These are phyloP conservation scores for Lasioglossum vierecki DNA, from an alignment of 2,888 invertebrate genomes.

Conservation along the genomic window DNA sequence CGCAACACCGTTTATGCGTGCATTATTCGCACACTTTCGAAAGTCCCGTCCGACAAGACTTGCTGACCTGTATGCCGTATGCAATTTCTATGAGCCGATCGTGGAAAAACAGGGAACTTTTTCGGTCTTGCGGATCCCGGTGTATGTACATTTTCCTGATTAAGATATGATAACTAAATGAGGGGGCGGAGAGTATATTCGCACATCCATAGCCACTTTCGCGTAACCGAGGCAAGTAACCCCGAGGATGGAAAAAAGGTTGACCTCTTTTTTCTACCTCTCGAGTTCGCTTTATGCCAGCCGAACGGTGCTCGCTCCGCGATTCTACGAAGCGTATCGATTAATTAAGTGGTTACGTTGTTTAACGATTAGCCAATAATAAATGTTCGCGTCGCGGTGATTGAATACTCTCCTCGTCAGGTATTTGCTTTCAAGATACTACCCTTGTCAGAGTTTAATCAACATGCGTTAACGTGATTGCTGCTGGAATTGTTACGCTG, in stretches of 20 bases:
- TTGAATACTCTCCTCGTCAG: background rate
- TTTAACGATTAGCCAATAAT: constrained; percentile 12
- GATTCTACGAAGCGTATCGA: constrained; percentile 26
- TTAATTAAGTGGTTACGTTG: constrained; percentile 39
- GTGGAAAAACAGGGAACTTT: background rate
- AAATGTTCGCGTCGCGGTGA: background rate
- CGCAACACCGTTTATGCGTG: background rate
- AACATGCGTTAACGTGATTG: background rate
- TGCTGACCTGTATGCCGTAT: background rate
- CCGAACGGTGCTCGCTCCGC: background rate
- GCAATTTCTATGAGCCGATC: constrained; percentile 8
- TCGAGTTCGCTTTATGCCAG: background rate
- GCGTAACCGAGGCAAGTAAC: constrained; percentile 6
- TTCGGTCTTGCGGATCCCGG: background rate
- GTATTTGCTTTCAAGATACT: background rate
- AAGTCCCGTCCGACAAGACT: background rate
- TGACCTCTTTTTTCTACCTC: constrained; percentile 13
- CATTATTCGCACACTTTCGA: constrained; percentile 6
- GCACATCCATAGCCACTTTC: constrained; percentile 7
- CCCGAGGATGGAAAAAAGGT: constrained; percentile 1
- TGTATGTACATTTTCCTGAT: constrained; percentile 10
- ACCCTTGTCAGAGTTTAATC: background rate
- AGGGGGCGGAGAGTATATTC: background rate
- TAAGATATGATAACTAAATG: background rate
- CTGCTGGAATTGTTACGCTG: background rate